Conservation (phyloP, 2,888 invertebrate species). For the Meloe dianella region DNA sequence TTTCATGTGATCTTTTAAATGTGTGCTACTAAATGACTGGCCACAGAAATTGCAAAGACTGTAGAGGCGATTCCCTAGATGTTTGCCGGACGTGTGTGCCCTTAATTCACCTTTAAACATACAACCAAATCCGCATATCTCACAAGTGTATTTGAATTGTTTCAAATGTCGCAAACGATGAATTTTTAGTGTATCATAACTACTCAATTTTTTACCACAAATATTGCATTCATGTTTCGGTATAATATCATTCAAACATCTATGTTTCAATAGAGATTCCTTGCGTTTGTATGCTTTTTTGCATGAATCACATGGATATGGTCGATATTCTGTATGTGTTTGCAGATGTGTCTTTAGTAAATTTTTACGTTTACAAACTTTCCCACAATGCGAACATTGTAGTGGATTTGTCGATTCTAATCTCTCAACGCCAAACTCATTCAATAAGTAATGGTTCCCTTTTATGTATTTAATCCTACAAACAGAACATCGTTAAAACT, state of each 20-base stretch:
- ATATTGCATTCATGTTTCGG: slow-evolving; percentile 12
- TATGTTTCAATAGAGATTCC: not conserved
- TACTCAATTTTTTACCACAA: slow-evolving; percentile 12
- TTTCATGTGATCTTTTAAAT: slow-evolving; percentile 45
- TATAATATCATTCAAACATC: not conserved
- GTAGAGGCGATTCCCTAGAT: slow-evolving; percentile 38
- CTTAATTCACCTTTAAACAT: slow-evolving; percentile 47
- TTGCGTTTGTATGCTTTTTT: not conserved
- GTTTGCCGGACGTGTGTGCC: slow-evolving; percentile 45
- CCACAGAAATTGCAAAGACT: slow-evolving; percentile 62
- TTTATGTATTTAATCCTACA: no score
- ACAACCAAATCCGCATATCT: slow-evolving; percentile 45
- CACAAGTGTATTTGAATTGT: slow-evolving; percentile 62
- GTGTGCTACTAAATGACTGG: slow-evolving; percentile 59
- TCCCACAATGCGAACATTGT: not conserved
- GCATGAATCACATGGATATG: not conserved
- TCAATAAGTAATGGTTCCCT: no score
- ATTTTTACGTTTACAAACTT: not conserved
- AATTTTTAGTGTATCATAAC: slow-evolving; percentile 20
- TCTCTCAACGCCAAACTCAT: no score
- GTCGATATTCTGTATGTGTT: not conserved
- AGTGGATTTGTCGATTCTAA: no score
- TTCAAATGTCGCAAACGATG: slow-evolving; percentile 64
- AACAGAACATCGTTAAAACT: no score
- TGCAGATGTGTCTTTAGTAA: not conserved